Evolutionary conservation across 2,113 vertebrate species (phyloP).

Genomic region (Lepidothrix coronata): DNA sequence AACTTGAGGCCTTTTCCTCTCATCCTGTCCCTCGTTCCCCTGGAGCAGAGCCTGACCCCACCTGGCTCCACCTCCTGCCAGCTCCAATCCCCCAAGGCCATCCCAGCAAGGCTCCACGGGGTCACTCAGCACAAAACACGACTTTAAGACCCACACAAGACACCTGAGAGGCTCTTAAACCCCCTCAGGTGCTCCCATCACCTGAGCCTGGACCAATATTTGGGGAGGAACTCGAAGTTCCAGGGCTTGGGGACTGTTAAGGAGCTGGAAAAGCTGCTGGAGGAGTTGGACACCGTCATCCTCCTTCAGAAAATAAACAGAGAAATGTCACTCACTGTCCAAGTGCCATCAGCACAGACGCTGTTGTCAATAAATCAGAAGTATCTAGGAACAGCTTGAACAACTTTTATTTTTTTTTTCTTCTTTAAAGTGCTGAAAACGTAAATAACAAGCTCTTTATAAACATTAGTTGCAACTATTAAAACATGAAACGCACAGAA

Average conservation of each 20-base stretch:
- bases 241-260: neutral
- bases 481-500: conserved; percentile 69
- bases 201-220: neutral
- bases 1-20: neutral
- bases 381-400: conserved; percentile 69
- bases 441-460: conserved; percentile 79
- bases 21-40: neutral
- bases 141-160: rapidly evolving
- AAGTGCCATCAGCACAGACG: conserved; percentile 51
- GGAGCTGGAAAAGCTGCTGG: neutral
- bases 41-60: neutral
- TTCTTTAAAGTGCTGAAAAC: conserved; percentile 79
- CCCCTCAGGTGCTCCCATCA: rapidly evolving
- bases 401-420: conserved; percentile 71
- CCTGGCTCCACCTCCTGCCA: neutral
- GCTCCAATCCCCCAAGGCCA: rapidly evolving
- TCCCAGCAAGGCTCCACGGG: rapidly evolving
- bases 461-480: conserved; percentile 72
- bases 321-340: conserved; percentile 22
- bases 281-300: neutral
- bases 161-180: neutral
- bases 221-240: rapidly evolving
- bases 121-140: rapidly evolving
- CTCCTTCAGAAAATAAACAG: neutral
- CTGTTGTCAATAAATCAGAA: conserved; percentile 50